Percentiles rank a stretch among this genome's conserved stretches.
These are phyloP conservation scores for Pyrrhosoma nymphula DNA, from an alignment of 2,888 invertebrate genomes.

Conservation along the genomic window DNA sequence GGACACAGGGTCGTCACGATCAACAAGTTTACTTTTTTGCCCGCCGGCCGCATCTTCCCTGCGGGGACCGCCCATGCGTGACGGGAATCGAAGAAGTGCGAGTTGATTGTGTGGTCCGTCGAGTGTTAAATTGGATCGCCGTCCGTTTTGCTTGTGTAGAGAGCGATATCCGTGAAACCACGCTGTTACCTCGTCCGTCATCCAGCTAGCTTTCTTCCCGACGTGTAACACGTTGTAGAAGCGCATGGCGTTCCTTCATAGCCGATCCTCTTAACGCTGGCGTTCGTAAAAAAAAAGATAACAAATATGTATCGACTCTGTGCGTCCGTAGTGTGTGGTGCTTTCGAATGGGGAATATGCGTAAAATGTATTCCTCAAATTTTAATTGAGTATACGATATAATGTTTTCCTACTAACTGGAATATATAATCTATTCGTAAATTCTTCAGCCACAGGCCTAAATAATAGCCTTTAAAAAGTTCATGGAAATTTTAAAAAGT, in stretches of 20 bases:
- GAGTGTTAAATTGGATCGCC: conserved; percentile 2
- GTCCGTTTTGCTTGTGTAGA: neutral
- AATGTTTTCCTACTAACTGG: too few relatives aligned
- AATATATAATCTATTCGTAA: too few relatives aligned
- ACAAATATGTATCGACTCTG: too few relatives aligned
- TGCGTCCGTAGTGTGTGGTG: too few relatives aligned
- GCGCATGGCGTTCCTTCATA: neutral
- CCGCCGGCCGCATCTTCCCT: neutral
- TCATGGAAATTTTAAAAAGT: too few relatives aligned
- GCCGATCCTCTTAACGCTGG: neutral
- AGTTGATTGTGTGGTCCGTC: neutral
- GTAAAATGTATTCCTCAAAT: too few relatives aligned
- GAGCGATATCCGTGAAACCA: neutral
- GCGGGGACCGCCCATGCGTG: neutral
- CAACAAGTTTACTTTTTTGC: neutral
- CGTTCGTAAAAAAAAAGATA: too few relatives aligned
- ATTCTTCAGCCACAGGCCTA: too few relatives aligned
- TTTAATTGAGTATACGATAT: too few relatives aligned
- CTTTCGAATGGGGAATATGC: too few relatives aligned
- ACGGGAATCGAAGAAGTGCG: neutral
- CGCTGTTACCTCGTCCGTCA: neutral
- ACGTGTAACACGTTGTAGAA: neutral
- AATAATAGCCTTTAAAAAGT: too few relatives aligned
- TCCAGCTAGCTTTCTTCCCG: neutral
- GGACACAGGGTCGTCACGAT: neutral